Evolutionary conservation across 2,113 vertebrate species (phyloP).

Genomic region (Stigmatopora argus): DNA sequence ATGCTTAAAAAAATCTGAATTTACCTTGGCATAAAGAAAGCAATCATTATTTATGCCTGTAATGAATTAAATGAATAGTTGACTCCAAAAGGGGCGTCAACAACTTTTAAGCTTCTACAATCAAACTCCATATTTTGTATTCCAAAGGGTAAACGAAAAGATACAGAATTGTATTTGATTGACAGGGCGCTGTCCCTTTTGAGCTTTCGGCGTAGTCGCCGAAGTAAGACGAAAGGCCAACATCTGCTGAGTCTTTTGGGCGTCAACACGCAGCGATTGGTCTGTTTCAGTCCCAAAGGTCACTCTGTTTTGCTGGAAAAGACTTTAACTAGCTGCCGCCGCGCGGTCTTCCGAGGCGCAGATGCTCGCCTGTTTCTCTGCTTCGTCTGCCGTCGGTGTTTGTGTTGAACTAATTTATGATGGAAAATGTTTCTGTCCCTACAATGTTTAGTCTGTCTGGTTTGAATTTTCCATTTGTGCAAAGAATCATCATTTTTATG

Average conservation of each 20-base stretch:
- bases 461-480: conserved; percentile 11
- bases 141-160: background rate
- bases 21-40: no score
- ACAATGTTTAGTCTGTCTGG: conserved; percentile 25
- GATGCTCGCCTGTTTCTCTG: background rate
- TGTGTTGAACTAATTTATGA: background rate
- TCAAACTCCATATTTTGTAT: background rate
- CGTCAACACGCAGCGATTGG: conserved; percentile 5
- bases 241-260: background rate
- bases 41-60: background rate
- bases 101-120: background rate
- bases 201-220: background rate
- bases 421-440: conserved; percentile 29
- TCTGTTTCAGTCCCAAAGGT: background rate
- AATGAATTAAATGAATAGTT: background rate
- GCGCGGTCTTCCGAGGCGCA: background rate
- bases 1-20: no score
- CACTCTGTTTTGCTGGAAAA: background rate
- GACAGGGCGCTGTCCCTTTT: background rate
- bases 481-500: conserved; percentile 17
- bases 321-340: background rate
- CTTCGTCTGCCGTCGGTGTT: background rate
- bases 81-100: background rate
- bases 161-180: background rate
- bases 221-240: conserved; percentile 4